Percentiles rank a stretch among this genome's conserved stretches.
These are phyloP conservation scores for Falco columbarius DNA, from an alignment of 2,797 vertebrate species.

Conservation along the genomic window DNA sequence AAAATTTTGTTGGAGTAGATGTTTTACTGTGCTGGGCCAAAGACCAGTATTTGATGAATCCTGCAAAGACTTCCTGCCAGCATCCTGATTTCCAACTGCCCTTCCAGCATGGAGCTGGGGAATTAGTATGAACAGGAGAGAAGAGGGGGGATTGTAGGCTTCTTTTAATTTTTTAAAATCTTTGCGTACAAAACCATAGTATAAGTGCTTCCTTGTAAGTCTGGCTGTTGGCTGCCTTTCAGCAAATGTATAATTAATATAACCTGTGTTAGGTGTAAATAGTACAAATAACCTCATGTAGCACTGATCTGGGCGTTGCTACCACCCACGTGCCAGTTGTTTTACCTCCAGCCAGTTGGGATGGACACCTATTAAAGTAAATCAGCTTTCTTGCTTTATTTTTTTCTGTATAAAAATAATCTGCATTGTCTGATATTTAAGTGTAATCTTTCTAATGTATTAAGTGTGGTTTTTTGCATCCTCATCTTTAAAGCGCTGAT, in stretches of 20 bases:
- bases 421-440: background rate
- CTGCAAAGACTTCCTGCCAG: background rate
- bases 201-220: background rate
- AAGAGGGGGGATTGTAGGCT: background rate
- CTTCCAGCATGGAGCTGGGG: background rate
- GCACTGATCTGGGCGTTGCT: background rate
- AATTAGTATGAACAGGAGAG: background rate
- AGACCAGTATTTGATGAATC: background rate
- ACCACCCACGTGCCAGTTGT: background rate
- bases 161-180: background rate
- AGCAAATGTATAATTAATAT: background rate
- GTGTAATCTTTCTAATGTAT: background rate
- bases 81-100: background rate
- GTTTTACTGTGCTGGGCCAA: background rate
- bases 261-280: background rate
- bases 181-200: background rate
- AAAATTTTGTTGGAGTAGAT: background rate
- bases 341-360: background rate
- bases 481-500: background rate
- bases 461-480: background rate
- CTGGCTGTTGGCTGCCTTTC: background rate
- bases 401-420: background rate
- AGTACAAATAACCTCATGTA: background rate
- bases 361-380: background rate
- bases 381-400: background rate